Conservation (phyloP, 1,140 invertebrate species). For the Drosophila elegans region DNA sequence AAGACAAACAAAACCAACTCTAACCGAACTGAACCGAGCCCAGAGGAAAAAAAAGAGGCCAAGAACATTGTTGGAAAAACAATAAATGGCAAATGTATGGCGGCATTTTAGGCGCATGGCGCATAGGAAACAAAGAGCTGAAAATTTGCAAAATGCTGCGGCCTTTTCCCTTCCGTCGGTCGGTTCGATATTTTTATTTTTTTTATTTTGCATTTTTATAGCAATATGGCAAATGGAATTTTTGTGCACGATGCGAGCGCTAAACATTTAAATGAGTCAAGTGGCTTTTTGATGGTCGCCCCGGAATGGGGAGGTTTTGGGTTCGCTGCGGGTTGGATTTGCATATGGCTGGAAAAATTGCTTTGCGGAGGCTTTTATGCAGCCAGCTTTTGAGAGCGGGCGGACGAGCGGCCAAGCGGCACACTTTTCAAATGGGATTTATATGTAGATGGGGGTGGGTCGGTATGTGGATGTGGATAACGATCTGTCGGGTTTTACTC, state of each 20-base stretch:
- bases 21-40: constrained; percentile 24
- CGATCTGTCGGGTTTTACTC: constrained; percentile 74
- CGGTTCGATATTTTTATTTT: constrained; percentile 29
- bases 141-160: constrained; percentile 74
- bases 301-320: constrained; percentile 3
- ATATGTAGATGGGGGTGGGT: constrained; percentile 12
- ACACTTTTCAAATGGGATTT: constrained; percentile 21
- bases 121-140: constrained; percentile 66
- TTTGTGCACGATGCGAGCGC: constrained; percentile 56
- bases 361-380: constrained; percentile 34
- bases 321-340: constrained; percentile 52
- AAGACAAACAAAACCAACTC: constrained; percentile 48
- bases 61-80: constrained; percentile 74
- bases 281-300: constrained; percentile 63
- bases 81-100: constrained; percentile 82
- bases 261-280: constrained; percentile 76
- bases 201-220: constrained; percentile 72
- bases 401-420: not conserved
- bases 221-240: constrained; percentile 79
- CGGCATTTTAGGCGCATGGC: constrained; percentile 75
- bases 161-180: constrained; percentile 6
- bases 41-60: constrained; percentile 50
- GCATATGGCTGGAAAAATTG: constrained; percentile 57
- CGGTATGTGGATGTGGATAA: not conserved
- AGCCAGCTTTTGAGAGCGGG: not conserved